phyloP scores from a whole-genome alignment of 2,888 invertebrate species.

The Teleogryllus oceanicus region DNA sequence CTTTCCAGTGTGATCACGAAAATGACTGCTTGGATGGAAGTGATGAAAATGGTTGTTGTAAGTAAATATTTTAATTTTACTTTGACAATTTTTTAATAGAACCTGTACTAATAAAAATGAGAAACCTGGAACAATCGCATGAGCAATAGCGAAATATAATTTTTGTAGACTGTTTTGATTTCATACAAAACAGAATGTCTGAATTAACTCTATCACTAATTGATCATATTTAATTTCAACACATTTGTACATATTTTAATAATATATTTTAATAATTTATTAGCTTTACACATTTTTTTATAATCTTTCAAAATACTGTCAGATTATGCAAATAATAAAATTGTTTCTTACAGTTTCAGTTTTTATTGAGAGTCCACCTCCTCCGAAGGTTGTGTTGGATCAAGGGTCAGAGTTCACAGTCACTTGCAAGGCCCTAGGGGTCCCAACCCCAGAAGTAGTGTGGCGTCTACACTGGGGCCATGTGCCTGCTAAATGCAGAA shows the following conservation, averaged over 20 bases:
- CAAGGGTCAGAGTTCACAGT: slow-evolving; percentile 71
- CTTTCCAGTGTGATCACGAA: slow-evolving; percentile 90
- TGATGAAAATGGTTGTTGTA: slow-evolving; percentile 81
- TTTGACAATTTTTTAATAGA: not conserved
- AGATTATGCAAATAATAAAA: no score
- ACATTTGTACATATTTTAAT: no score
- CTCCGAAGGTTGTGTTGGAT: slow-evolving; percentile 65
- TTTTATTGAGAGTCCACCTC: slow-evolving; percentile 69
- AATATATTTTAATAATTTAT: no score
- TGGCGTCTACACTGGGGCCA: slow-evolving; percentile 99
- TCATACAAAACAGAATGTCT: no score
- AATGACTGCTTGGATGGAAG: slow-evolving; percentile 78
- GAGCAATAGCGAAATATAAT: no score
- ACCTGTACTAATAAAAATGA: no score
- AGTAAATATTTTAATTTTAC: slow-evolving; percentile 47
- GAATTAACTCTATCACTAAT: no score
- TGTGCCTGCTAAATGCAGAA: slow-evolving; percentile 72
- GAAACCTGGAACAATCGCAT: no score
- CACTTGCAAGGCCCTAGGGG: slow-evolving; percentile 82
- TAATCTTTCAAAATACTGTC: no score
- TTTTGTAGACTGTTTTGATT: no score
- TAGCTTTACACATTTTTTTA: no score
- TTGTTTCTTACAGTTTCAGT: slow-evolving; percentile 55
- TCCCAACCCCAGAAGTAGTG: slow-evolving; percentile 84
- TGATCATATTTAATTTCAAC: no score